phyloP scores from a whole-genome alignment of 2,113 vertebrate species.

The Daphoenositta chrysoptera region DNA sequence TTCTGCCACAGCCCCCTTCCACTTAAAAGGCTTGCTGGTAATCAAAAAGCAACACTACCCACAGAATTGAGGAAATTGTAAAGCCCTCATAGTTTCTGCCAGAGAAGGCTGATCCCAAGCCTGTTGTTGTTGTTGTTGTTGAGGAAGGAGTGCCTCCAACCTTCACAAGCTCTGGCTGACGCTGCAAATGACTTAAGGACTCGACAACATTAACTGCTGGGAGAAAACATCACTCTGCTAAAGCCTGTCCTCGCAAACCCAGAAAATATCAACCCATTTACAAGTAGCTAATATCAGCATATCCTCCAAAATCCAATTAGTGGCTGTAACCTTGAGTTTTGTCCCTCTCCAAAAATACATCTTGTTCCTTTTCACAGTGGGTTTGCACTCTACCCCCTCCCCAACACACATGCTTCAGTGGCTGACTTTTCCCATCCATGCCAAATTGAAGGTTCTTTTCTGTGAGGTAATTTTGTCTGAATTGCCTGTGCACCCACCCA shows the following conservation, averaged over 20 bases:
- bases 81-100: neutral
- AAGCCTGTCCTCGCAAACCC: neutral
- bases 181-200: neutral
- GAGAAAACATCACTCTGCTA: neutral
- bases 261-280: neutral
- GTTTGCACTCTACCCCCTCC: neutral
- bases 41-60: neutral
- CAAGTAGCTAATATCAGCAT: constrained; percentile 18
- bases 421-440: neutral
- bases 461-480: constrained; percentile 24
- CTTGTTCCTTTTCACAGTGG: neutral
- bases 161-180: neutral
- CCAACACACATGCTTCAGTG: neutral
- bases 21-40: neutral
- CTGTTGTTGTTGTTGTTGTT: neutral
- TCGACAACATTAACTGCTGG: neutral
- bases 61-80: neutral
- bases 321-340: constrained; percentile 24
- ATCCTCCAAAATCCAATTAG: constrained; percentile 54
- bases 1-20: neutral
- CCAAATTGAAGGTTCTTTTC: constrained; percentile 5
- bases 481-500: constrained; percentile 46
- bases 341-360: neutral
- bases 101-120: neutral
- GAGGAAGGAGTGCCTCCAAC: neutral